Conservation (phyloP, 2,797 vertebrate genomes). For the Potorous gilbertii region DNA sequence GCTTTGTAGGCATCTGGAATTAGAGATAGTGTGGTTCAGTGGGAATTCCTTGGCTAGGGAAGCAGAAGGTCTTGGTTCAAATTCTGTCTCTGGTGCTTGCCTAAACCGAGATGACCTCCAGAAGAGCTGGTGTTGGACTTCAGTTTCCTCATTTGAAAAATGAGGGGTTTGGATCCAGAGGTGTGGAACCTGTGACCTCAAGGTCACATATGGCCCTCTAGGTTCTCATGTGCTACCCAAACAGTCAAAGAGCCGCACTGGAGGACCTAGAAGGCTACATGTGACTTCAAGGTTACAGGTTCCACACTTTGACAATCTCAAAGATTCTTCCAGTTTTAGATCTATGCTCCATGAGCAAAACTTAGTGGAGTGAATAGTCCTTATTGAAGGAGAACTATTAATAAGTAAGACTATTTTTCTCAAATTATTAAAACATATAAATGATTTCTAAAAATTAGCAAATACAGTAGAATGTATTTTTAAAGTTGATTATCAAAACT, state of each 20-base stretch:
- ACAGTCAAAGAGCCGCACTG: no score
- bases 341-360: neutral
- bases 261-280: no score
- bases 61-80: neutral
- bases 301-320: neutral
- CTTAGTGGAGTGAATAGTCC: neutral
- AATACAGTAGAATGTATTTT: slow-evolving; percentile 3
- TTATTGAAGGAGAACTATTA: neutral
- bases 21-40: neutral
- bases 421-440: slow-evolving; percentile 39
- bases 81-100: neutral
- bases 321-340: neutral
- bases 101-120: neutral
- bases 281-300: no score
- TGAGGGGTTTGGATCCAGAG: no score
- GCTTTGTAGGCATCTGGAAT: neutral
- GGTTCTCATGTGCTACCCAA: no score
- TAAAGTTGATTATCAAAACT: neutral
- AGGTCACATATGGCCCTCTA: no score
- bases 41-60: neutral
- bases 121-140: neutral
- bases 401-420: neutral
- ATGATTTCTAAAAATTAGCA: slow-evolving; percentile 18
- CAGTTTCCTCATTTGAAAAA: neutral
- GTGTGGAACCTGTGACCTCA: no score